phyloP scores from a whole-genome alignment of 2,113 vertebrate genomes.

The Indicator maculatus region DNA sequence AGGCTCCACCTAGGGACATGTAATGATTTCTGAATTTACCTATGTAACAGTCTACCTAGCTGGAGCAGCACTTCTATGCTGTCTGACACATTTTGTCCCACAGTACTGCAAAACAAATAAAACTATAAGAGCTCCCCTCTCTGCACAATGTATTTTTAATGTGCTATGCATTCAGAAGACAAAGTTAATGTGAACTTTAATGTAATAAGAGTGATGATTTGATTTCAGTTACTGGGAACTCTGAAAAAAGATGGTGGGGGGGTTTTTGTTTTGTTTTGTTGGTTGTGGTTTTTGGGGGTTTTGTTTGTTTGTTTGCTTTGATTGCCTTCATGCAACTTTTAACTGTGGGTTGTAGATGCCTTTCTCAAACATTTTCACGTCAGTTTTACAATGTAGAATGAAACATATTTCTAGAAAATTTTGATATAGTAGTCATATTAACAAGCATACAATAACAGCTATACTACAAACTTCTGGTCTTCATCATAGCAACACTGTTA shows the following conservation, averaged over 20 bases:
- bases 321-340: background rate
- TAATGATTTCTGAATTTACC: background rate
- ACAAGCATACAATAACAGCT: background rate
- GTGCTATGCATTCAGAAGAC: background rate
- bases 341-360: background rate
- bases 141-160: background rate
- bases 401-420: background rate
- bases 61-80: background rate
- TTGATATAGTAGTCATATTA: background rate
- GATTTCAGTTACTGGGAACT: background rate
- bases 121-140: background rate
- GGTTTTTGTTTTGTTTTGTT: background rate
- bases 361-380: background rate
- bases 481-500: background rate
- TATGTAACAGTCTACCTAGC: background rate
- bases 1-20: background rate
- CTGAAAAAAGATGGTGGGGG: background rate
- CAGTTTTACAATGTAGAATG: background rate
- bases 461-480: background rate
- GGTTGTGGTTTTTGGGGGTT: background rate
- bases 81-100: background rate
- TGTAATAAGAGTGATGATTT: background rate
- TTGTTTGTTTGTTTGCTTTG: background rate
- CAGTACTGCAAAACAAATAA: background rate
- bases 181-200: background rate